These are phyloP conservation scores for Phalanger gymnotis DNA, from an alignment of 2,797 vertebrate genomes.

Conservation along the genomic window DNA sequence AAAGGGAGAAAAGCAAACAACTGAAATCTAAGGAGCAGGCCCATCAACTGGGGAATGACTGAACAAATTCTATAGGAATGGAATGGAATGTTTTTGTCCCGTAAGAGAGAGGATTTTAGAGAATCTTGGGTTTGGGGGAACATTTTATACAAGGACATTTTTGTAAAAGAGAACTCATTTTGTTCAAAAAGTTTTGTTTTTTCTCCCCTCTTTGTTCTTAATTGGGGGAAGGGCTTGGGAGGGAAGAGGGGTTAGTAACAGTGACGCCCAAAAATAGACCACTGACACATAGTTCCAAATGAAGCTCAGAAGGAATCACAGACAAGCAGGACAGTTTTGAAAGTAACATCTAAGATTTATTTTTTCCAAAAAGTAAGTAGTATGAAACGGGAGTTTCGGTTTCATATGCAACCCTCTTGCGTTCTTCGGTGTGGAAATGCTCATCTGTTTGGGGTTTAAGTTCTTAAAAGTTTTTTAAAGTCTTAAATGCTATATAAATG, in stretches of 20 bases:
- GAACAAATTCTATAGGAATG: background rate
- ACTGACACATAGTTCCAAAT: background rate
- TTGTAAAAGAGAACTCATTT: background rate
- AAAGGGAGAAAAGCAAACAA: background rate
- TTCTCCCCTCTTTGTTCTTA: background rate
- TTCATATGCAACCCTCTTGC: background rate
- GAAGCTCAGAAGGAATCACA: background rate
- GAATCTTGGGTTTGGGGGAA: background rate
- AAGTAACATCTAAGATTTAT: background rate
- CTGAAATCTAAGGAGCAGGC: background rate
- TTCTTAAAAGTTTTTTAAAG: too few relatives aligned
- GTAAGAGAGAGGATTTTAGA: background rate
- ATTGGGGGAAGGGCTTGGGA: background rate
- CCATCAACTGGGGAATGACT: background rate
- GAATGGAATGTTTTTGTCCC: background rate
- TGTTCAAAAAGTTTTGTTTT: background rate
- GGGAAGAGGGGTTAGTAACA: background rate
- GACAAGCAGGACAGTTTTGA: background rate
- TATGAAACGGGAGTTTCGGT: background rate
- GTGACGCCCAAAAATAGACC: background rate
- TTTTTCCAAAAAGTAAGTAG: background rate
- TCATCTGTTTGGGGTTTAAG: background rate
- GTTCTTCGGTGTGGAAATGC: background rate
- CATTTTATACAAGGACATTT: background rate
- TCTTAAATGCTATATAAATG: background rate